Evolutionary conservation across 1,140 invertebrate genomes (phyloP), one percentile per base, ranked within the genome.

Genomic region (Drosophila lacertosa): DNA sequence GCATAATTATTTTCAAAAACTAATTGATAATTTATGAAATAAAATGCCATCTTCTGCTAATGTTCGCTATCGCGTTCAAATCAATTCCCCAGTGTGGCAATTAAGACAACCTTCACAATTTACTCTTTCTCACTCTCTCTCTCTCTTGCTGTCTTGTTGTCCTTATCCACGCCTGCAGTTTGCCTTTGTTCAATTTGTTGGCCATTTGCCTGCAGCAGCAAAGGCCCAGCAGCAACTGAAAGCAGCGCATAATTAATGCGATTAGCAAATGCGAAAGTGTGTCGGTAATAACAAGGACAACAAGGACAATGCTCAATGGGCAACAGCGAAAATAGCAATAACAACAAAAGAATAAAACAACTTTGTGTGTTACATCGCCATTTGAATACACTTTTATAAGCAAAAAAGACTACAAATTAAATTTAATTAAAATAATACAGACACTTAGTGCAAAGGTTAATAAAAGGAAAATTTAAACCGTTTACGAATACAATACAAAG

Each of bases 1-100:
- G 33, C 48, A 73, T 73, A 68, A 81, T 79, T 55, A 82, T 77
- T 88, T 82, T 88, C 77, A 80, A 77, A 82, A 88, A 88, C 83
- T 89, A 88, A 88, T 88, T 88, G 82, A 88, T 88, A 78, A 88
- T 88, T 88, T 89, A 88, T 88, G 74, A 82, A 82, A 88, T 70
- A 64, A 82, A 89, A 82, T 76, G 65, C 33, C 78, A 67, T 75
- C 55, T 68, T 71, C 60, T 66, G 35, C 71, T 51, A 26, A 47
- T 68, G 66, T 50, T 39, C 13, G 37, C 39, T 72, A 59, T 70
- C 77, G 53, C 18, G 54, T 75, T 57, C 76, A 80, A 84, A 88
- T 88, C 60, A 72, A 88, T 89, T 88, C 82, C 83, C 83, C 44
- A 75, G 78, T 69, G 83, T 69, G 83, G 74, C 78, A 88, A 88